Evolutionary conservation across 1,140 invertebrate genomes (phyloP).

Genomic region (Orussus abietinus): DNA sequence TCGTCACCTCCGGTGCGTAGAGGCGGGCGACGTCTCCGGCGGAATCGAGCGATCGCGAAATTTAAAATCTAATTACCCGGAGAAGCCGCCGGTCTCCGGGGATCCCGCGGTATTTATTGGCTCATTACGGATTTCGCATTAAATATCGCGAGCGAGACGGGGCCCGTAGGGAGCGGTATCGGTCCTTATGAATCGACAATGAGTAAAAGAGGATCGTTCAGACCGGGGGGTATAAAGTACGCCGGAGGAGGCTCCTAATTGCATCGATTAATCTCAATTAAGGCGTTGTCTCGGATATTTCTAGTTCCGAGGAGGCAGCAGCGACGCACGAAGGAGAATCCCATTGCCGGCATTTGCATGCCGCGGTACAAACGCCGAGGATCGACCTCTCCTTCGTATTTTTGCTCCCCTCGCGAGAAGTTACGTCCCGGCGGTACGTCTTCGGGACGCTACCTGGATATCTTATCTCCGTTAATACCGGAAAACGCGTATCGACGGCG

Average conservation of each 20-base stretch:
- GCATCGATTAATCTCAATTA: background rate
- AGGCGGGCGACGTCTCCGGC: slow-evolving; percentile 14
- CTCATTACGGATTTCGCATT: too few relatives aligned
- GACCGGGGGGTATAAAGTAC: too few relatives aligned
- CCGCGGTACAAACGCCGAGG: background rate
- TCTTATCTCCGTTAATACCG: too few relatives aligned
- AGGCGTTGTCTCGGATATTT: too few relatives aligned
- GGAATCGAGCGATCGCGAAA: slow-evolving; percentile 17
- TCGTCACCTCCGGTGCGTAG: slow-evolving; percentile 1
- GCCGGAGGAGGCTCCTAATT: slow-evolving; percentile 1
- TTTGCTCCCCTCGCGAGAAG: background rate
- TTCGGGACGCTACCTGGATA: background rate
- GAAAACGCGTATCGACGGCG: too few relatives aligned
- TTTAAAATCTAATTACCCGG: slow-evolving; percentile 11
- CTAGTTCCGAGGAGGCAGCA: too few relatives aligned
- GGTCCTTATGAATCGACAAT: too few relatives aligned
- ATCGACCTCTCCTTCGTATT: background rate
- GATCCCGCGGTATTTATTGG: too few relatives aligned
- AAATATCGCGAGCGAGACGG: too few relatives aligned
- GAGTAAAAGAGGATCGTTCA: background rate
- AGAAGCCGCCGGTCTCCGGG: too few relatives aligned
- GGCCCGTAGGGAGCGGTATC: too few relatives aligned
- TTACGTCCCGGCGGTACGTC: background rate
- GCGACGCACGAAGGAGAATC: background rate
- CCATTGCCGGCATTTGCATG: background rate